phyloP scores from a whole-genome alignment of 2,797 vertebrate genomes.

The Halcyon badia region DNA sequence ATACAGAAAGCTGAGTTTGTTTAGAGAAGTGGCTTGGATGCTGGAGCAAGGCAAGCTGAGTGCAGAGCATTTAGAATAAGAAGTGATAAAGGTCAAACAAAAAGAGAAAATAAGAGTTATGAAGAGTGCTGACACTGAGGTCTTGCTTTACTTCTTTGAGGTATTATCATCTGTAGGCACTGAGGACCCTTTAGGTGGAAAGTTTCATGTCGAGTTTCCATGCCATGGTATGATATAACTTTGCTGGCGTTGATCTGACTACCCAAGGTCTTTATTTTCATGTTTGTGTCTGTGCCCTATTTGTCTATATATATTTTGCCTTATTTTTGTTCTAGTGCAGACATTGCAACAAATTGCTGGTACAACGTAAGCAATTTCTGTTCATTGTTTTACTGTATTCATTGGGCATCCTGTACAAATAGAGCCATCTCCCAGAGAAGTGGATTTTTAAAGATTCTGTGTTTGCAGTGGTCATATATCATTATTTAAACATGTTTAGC shows the following conservation, averaged over 20 bases:
- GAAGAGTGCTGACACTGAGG: background rate
- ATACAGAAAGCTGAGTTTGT: background rate
- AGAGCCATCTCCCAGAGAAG: background rate
- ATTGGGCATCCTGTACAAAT: background rate
- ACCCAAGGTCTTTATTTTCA: background rate
- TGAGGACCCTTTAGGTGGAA: background rate
- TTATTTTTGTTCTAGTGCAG: background rate
- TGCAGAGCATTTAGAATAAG: background rate
- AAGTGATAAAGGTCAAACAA: background rate
- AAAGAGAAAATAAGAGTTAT: background rate
- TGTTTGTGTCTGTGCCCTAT: background rate
- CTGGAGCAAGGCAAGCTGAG: background rate
- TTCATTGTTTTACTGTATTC: background rate
- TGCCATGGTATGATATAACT: background rate
- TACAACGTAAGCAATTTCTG: background rate
- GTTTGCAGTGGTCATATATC: background rate
- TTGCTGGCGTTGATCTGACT: background rate
- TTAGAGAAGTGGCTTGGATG: background rate
- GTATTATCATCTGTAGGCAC: background rate
- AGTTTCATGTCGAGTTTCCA: background rate
- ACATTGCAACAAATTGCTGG: fast-evolving
- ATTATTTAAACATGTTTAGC: background rate
- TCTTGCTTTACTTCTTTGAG: background rate
- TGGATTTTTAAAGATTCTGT: background rate
- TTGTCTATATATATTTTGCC: background rate